A percentile compares a stretch with the other conserved stretches of the same genome.
Conservation (phyloP, 1,140 invertebrate genomes). For the Dysdera silvatica region DNA sequence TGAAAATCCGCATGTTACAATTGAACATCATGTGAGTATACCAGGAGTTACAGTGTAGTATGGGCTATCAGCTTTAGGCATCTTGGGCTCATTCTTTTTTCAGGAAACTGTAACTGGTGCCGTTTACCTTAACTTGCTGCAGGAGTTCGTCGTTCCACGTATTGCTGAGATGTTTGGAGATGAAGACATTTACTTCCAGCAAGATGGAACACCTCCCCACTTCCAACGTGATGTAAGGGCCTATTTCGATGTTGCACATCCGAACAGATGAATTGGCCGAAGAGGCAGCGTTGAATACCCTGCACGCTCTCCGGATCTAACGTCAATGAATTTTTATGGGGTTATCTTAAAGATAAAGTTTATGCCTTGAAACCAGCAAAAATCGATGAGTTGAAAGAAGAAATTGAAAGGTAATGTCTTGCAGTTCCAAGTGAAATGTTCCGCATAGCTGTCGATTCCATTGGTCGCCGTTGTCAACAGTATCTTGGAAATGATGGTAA, state of each 20-base stretch:
- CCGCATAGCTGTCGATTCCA: slow-evolving; percentile 7
- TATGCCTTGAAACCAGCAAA: neutral
- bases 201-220: slow-evolving; percentile 28
- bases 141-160: slow-evolving; percentile 17
- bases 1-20: slow-evolving; percentile 26
- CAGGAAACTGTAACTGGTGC: slow-evolving; percentile 23
- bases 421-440: slow-evolving; percentile 24
- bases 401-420: slow-evolving; percentile 3
- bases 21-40: slow-evolving; percentile 29
- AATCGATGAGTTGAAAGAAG: slow-evolving; percentile 5
- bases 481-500: no score
- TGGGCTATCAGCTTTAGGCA: slow-evolving; percentile 26
- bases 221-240: slow-evolving; percentile 25
- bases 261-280: slow-evolving; percentile 27
- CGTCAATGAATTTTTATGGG: neutral
- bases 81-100: slow-evolving; percentile 30
- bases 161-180: slow-evolving; percentile 10
- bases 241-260: slow-evolving; percentile 8
- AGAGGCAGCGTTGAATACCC: neutral
- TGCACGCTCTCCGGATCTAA: neutral
- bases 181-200: slow-evolving; percentile 19
- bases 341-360: neutral
- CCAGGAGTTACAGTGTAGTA: slow-evolving; percentile 29
- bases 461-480: slow-evolving; percentile 13
- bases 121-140: slow-evolving; percentile 20